These are phyloP conservation scores for Manis crassicaudata DNA, from an alignment of 2,797 vertebrate genomes.

Conservation along the genomic window DNA sequence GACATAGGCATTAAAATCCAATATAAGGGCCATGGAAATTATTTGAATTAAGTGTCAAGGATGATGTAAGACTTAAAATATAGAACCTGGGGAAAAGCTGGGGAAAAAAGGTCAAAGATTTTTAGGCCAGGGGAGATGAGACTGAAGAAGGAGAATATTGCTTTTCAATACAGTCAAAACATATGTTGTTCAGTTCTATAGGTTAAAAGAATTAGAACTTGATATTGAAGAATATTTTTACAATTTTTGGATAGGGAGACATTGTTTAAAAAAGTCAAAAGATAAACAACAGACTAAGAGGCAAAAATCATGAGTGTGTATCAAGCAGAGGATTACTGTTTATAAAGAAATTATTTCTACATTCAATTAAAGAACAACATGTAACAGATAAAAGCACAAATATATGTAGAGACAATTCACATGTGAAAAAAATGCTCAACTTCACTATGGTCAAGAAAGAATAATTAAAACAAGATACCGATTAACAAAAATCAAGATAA, in stretches of 20 bases:
- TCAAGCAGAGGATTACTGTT: background rate
- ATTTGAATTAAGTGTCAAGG: slow-evolving; percentile 34
- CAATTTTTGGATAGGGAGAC: background rate
- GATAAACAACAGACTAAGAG: background rate
- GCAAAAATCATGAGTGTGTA: background rate
- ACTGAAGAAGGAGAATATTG: background rate
- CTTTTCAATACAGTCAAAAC: background rate
- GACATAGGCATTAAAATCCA: background rate
- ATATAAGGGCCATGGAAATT: background rate
- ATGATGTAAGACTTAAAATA: background rate
- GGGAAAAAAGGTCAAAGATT: background rate
- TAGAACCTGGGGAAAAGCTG: background rate
- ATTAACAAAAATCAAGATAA: background rate
- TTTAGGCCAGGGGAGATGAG: slow-evolving; percentile 6
- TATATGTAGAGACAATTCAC: background rate
- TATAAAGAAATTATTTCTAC: background rate
- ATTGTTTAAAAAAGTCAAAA: background rate
- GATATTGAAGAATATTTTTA: background rate
- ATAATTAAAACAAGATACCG: background rate
- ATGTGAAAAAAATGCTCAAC: background rate
- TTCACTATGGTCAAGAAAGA: background rate
- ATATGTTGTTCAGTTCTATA: background rate
- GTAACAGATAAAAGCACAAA: background rate
- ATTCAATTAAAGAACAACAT: slow-evolving; percentile 15
- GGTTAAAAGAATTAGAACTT: slow-evolving; percentile 3